Conservation (phyloP, 1,140 invertebrate species). For the Fopius arisanus region DNA sequence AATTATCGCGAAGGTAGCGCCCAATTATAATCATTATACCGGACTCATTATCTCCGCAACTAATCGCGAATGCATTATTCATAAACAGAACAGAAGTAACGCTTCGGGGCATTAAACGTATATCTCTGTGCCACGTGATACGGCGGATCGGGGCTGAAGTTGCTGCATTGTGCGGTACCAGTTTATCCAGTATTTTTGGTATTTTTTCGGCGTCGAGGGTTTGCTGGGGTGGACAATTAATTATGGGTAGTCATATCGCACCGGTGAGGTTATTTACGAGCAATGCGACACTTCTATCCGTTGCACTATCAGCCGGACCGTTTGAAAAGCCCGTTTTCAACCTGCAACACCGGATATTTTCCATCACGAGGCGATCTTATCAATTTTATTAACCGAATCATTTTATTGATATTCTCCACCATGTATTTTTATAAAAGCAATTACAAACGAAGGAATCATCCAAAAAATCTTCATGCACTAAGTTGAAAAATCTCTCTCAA, state of each 20-base stretch:
- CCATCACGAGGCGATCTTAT: background rate
- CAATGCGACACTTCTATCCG: conserved; percentile 33
- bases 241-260: conserved; percentile 32
- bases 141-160: background rate
- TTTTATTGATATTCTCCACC: background rate
- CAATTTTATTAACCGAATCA: background rate
- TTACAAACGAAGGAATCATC: too few species aligned
- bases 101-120: conserved; percentile 23
- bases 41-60: conserved; percentile 40
- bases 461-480: too few species aligned
- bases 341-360: background rate
- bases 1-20: conserved; percentile 36
- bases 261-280: conserved; percentile 31
- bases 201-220: background rate
- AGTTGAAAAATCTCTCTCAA: too few species aligned
- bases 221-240: conserved; percentile 24
- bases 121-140: background rate
- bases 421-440: background rate
- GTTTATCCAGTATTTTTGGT: background rate
- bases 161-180: background rate
- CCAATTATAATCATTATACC: conserved; percentile 6
- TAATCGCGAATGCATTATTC: conserved; percentile 57
- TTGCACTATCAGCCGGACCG: conserved; percentile 20
- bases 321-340: conserved; percentile 28
- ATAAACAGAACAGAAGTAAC: conserved; percentile 45